These are phyloP conservation scores for Dastarcus helophoroides DNA, from an alignment of 2,888 invertebrate species.

Conservation along the genomic window DNA sequence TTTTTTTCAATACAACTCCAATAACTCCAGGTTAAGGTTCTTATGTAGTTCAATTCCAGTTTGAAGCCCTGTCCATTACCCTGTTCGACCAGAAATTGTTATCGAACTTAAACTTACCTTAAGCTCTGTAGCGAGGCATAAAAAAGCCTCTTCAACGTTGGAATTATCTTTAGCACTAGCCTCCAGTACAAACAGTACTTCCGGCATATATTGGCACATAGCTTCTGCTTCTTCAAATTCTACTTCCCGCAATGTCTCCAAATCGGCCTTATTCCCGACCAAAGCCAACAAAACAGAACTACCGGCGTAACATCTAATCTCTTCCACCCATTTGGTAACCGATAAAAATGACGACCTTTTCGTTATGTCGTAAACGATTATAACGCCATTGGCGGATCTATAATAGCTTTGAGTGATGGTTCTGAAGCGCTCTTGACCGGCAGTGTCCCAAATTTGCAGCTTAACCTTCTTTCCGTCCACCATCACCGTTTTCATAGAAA, in stretches of 20 bases:
- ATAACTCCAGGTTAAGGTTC: no score
- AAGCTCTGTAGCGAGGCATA: slow-evolving; percentile 73
- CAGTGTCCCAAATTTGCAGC: slow-evolving; percentile 96
- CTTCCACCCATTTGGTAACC: slow-evolving; percentile 91
- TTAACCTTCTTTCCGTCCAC: slow-evolving; percentile 92
- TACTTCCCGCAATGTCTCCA: slow-evolving; percentile 70
- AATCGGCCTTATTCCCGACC: slow-evolving; percentile 87
- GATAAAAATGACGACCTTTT: slow-evolving; percentile 85
- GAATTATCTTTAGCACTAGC: slow-evolving; percentile 87
- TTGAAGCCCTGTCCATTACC: background rate
- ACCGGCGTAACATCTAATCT: slow-evolving; percentile 87
- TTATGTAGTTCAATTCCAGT: no score
- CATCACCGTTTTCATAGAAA: slow-evolving; percentile 93
- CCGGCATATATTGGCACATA: slow-evolving; percentile 75
- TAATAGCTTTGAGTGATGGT: slow-evolving; percentile 97
- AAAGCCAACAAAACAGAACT: slow-evolving; percentile 82
- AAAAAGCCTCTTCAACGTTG: slow-evolving; percentile 81
- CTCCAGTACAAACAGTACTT: slow-evolving; percentile 77
- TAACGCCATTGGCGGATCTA: slow-evolving; percentile 92
- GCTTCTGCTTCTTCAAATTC: slow-evolving; percentile 78
- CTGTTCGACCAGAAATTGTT: slow-evolving; percentile 3
- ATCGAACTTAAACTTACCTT: slow-evolving; percentile 48
- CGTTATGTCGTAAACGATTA: slow-evolving; percentile 94
- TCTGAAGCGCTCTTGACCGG: slow-evolving; percentile 91
- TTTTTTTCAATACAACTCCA: no score